Evolutionary conservation across 2,113 vertebrate genomes (phyloP), one percentile per base, ranked within the genome.

Genomic region (Pantherophis guttatus): DNA sequence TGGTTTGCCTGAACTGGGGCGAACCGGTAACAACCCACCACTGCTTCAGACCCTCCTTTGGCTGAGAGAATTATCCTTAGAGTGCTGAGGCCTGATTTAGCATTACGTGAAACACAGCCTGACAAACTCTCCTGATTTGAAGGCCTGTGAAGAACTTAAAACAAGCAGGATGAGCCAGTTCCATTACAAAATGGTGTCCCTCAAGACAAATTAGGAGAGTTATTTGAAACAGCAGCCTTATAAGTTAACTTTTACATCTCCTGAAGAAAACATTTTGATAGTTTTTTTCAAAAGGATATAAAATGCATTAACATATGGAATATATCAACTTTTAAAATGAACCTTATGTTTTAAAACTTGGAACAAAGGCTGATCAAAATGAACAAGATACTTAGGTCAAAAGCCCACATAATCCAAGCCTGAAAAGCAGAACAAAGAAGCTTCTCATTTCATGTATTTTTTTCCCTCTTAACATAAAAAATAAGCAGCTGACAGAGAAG

Each of bases 341-440:
- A 54, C 24, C 85, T 55, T 57, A 53, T 2, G 29, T 5, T 90
- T 94, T 95, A 70, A 93, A 96, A 93, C 91, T 94, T 87, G 59
- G 52, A 95, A 94, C 19, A 70, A 96, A 96, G 95, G 94, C 94
- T 94, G 90, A 94, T 95, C 88, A 96, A 96, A 96, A 95, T 97
- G 94, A 97, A 94, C 90, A 93, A 89, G 57, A 90, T 94, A 48
- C 86, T 24, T 53, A 92, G 96, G 95, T 96, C 96, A 94, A 94
- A 88, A 95, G 91, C 39, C 91, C 95, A 95, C 93, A 75, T 87
- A 94, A 91, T 96, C 11, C 85, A 88, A 95, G 96, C 93, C 88
- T 57, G 81, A 95, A 95, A 95, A 91, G 85, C 91, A 91, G 92
- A 57, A 55, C 93, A 95, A 95, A 39, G 92, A 65, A 81, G n/a